These are phyloP conservation scores for Pogonomyrmex barbatus DNA, from an alignment of 1,140 invertebrate genomes.

Conservation along the genomic window DNA sequence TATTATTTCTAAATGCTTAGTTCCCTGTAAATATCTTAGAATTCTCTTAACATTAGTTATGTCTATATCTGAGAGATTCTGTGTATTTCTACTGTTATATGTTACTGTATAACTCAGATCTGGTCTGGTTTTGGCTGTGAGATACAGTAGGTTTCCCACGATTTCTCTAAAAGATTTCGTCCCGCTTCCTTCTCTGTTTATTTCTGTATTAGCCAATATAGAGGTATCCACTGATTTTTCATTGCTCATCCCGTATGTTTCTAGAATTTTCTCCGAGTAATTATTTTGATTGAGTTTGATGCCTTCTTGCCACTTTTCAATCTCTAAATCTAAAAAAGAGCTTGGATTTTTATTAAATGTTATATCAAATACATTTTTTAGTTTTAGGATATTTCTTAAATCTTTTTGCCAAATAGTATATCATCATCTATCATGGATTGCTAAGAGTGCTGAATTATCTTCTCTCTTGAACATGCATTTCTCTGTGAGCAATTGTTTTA, in stretches of 20 bases:
- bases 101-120: no score
- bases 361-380: conserved; percentile 5
- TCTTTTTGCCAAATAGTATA: no score
- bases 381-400: not conserved
- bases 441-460: no score
- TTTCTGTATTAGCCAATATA: not conserved
- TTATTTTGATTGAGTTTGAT: not conserved
- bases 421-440: no score
- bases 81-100: no score
- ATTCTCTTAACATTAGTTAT: no score
- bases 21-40: conserved; percentile 75
- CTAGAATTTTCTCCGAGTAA: not conserved
- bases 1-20: not conserved
- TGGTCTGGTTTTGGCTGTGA: no score
- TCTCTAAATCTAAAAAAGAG: conserved; percentile 29
- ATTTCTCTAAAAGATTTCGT: conserved; percentile 1
- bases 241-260: not conserved
- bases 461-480: conserved; percentile 25
- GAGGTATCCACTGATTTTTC: not conserved
- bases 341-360: conserved; percentile 10
- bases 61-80: no score
- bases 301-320: no score
- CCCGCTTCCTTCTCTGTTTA: not conserved
- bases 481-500: not conserved
- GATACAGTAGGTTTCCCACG: no score